Base-by-base conservation (phyloP, 2,113 vertebrate genomes). In the Gymnarchus niloticus region DNA sequence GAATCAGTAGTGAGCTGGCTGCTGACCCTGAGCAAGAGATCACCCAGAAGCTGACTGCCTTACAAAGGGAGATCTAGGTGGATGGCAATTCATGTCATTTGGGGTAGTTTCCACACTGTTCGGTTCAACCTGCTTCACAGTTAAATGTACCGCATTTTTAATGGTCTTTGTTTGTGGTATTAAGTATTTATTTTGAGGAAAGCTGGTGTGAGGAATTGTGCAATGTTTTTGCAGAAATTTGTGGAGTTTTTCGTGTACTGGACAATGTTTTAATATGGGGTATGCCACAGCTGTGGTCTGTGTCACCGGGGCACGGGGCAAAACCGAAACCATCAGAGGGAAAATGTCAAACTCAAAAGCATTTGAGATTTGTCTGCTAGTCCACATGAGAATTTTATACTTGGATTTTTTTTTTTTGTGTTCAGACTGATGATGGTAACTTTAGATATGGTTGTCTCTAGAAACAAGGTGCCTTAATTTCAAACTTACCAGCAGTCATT, bases 381-480 rank as follows among this genome's bases (percentile, higher is more conserved):
- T 37, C 41, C 83, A 61, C 59, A 85, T 84, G 76, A 56, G 21
- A n/a, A 52, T 89, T 88, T 90, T 87, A 86, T 46, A 5, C 33
- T 83, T 78, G 61, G 76, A 54, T 80, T 23, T 33, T 85, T 86
- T 90, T 89, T 90, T 76, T 89, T 89, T 87, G n/a, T n/a, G n/a
- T 88, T 83, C 81, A 86, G 85, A 73, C 73, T 59, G 65, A 48
- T 28, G 56, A 28, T 44, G 52, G 28, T 56, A 85, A 85, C n/a
- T 49, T 59, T 59, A 84, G 37, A 77, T 17, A 56, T 37, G 57
- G 56, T 65, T 85, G 76, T 88, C 61, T 86, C 69, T 88, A 89
- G 85, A 84, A 89, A 85, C 59, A 61, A 23, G 87, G 90, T 91
- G 90, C 90, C 90, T 91, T 91, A 88, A 88, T 88, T 88, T 83